Base-by-base conservation (phyloP, 2,888 invertebrate species). In the Priocnemis perturbator region DNA sequence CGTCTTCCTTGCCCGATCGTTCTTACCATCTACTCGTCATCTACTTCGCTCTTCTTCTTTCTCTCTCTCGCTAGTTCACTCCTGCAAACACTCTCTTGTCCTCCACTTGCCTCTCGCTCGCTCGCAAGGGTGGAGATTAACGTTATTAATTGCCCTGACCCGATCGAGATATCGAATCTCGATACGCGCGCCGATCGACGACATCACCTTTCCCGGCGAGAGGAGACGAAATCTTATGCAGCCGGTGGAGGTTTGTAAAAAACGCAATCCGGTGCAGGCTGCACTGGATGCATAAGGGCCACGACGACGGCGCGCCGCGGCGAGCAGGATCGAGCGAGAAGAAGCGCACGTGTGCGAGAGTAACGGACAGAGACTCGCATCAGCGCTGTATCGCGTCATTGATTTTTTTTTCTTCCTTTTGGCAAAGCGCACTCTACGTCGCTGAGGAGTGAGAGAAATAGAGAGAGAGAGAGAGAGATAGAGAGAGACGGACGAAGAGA, bases 101-200 rank as follows among this genome's bases (percentile, higher is more conserved):
- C 45, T 21, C 48, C 52, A 1, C 3, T 14, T 45, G 53, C 55
- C 60, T 20, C 57, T 23, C 57, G 64, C 47, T 37, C 30, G 19
- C 15, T 9, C 45, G 52, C 37, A 37, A 37, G 37, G 37, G 37
- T 37, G 37, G 44, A 61, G 66, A 71, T 74, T 71, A 74, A 74
- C 64, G 71, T 74, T 74, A 69, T 79, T 78, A 78, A 79, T 79
- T 75, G 73, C 52, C 67, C 30, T 17, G 61, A 37, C 53, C 21
- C 52, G 75, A 75, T 73, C 75, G 79, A 75, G 74, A 79, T 78
- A 79, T 78, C 74, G 73, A 60, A 45, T 60, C 55, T 50, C 59
- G 68, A 73, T 69, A 66, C 53, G 69, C 56, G 20, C 53, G 61
- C 23, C 56, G 60, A 66, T 66, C 67, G 68, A 47, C 26, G 66